Percentiles rank a stretch among this genome's conserved stretches.
Conservation (phyloP, 2,888 invertebrate species). For the Pterostichus niger region DNA sequence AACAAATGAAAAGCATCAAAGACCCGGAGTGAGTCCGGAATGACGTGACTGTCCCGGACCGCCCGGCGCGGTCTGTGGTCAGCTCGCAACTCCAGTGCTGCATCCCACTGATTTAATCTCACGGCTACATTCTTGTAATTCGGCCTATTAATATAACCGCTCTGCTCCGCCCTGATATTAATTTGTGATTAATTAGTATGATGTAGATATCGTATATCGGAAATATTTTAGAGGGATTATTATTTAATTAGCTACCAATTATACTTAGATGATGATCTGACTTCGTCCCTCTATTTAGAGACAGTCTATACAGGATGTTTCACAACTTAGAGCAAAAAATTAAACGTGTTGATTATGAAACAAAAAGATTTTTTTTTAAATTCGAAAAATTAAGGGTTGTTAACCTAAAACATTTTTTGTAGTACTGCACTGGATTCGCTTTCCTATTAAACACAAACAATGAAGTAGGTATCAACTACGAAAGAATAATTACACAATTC, state of each 20-base stretch:
- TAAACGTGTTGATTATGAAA: no score
- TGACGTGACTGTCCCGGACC: slow-evolving; percentile 22
- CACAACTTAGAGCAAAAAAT: no score
- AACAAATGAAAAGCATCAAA: slow-evolving; percentile 2
- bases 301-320: no score
- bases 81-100: slow-evolving; percentile 2
- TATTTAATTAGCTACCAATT: slow-evolving; percentile 14
- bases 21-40: not conserved
- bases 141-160: slow-evolving; percentile 29
- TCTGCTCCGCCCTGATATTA: slow-evolving; percentile 6
- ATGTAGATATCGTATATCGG: slow-evolving; percentile 39
- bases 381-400: no score
- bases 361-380: no score
- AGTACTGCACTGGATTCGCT: no score
- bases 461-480: no score
- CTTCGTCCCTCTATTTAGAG: no score
- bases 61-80: not conserved
- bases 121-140: slow-evolving; percentile 44
- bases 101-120: slow-evolving; percentile 37
- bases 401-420: no score
- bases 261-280: no score
- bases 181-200: slow-evolving; percentile 28
- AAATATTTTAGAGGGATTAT: slow-evolving; percentile 5
- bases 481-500: no score
- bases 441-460: no score